These are phyloP conservation scores for Eupithecia pulchellata DNA, from an alignment of 2,888 invertebrate genomes.

Conservation along the genomic window DNA sequence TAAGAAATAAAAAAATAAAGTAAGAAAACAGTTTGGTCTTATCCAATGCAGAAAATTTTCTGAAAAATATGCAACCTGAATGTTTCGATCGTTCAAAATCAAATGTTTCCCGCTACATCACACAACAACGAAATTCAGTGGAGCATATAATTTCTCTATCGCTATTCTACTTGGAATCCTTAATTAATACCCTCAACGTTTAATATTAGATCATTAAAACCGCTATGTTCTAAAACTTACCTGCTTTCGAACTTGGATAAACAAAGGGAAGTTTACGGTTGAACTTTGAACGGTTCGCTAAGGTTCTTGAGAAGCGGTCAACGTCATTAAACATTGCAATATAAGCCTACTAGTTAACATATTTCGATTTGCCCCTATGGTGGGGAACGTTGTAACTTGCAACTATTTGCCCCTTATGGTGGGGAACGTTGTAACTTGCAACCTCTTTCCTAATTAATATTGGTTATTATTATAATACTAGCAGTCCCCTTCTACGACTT, in stretches of 20 bases:
- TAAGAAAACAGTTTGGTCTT: not conserved
- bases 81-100: conserved; percentile 21
- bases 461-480: too few relatives aligned
- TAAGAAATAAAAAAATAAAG: too few relatives aligned
- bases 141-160: conserved; percentile 70
- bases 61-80: conserved; percentile 51
- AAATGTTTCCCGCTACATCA: conserved; percentile 32
- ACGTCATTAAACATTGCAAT: not conserved
- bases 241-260: conserved; percentile 81
- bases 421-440: not conserved
- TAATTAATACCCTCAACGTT: conserved; percentile 82
- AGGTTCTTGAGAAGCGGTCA: conserved; percentile 3
- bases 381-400: not conserved
- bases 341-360: not conserved
- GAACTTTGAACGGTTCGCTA: conserved; percentile 72
- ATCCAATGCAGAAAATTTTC: not conserved
- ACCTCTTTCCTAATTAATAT: not conserved
- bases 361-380: not conserved
- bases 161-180: conserved; percentile 76
- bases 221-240: conserved; percentile 83
- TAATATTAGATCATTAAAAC: conserved; percentile 86
- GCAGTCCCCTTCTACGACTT: too few relatives aligned
- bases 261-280: conserved; percentile 80
- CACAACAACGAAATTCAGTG: conserved; percentile 43
- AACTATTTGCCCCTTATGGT: not conserved